These are phyloP conservation scores for Saguinus midas DNA, from an alignment of 2,113 vertebrate genomes.

Conservation along the genomic window DNA sequence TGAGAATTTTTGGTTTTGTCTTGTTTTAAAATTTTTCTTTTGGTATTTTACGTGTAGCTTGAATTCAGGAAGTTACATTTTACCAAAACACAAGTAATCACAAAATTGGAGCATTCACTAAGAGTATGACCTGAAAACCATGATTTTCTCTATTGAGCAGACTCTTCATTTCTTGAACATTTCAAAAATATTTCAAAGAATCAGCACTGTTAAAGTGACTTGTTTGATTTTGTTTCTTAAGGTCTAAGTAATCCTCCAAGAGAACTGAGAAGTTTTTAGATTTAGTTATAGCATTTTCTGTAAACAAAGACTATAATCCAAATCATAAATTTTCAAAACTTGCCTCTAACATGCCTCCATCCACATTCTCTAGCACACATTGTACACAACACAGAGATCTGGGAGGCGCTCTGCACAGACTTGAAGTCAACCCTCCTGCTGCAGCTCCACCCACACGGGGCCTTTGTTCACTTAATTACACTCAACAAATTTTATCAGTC, in stretches of 20 bases:
- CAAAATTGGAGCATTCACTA: no score
- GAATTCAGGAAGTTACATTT: no score
- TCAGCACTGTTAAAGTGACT: neutral
- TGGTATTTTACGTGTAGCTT: no score
- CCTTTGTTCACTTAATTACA: neutral
- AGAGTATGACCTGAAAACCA: no score
- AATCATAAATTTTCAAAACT: neutral
- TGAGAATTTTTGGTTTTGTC: no score
- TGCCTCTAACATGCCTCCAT: neutral
- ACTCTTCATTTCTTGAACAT: no score
- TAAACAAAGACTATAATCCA: neutral
- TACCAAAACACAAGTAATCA: no score
- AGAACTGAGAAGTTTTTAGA: neutral
- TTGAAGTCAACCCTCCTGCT: neutral
- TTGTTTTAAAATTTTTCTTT: no score
- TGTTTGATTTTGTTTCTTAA: constrained; percentile 24
- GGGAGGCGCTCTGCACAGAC: neutral
- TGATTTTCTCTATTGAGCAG: no score
- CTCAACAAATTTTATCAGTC: neutral
- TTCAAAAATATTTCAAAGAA: neutral
- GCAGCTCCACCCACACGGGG: no score
- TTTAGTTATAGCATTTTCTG: neutral
- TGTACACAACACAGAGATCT: neutral
- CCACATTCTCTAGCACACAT: neutral
- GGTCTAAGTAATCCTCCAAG: neutral